Base-by-base conservation (phyloP, 2,888 invertebrate species). In the Mesorhabditis belari region DNA sequence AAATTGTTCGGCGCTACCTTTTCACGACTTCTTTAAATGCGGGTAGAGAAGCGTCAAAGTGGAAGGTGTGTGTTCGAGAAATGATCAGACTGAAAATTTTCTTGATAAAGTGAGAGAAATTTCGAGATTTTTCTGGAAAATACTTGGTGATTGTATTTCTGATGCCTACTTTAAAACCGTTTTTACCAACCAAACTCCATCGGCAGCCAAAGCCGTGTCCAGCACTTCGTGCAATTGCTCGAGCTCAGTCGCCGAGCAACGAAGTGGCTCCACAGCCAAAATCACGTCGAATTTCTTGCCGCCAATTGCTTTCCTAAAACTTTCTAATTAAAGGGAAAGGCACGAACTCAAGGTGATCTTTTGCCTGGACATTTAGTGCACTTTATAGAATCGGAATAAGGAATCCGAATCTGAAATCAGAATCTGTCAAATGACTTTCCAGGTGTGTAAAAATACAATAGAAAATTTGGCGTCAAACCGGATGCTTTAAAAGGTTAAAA, bases 171-270 rank as follows among this genome's bases (percentile, higher is more conserved):
- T 29, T 28, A 58, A 26, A 53, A 53, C 9, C 26, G 53, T 65
- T 74, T 71, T 50, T n/a, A n/a, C n/a, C n/a, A n/a, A 76, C 76
- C 76, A 73, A 25, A 78, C 73, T 26, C 78, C 77, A 28, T 75
- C 69, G 52, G 66, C 65, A 6, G 66, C 59, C 49, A 77, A 57
- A 21, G 69, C 73, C 21, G 61, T 54, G 25, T 77, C 65, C 23
- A 78, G 60, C 53, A 77, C 65, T 3, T 72, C 71, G 51, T 77
- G 76, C 12, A 78, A 60, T 2, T 59, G 49, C 23, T 75, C 71
- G 57, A 73, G 76, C 17, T 76, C 69, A 5, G 60, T 58, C 29
- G 67, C 66, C 53, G 63, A 61, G 21, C 72, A 67, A 60, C 71
- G 73, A 44, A 78, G 61, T 25, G 77, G 57, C 58, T 78, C 78